Base-by-base conservation (phyloP, 2,113 vertebrate species). In the Pardalotus punctatus region DNA sequence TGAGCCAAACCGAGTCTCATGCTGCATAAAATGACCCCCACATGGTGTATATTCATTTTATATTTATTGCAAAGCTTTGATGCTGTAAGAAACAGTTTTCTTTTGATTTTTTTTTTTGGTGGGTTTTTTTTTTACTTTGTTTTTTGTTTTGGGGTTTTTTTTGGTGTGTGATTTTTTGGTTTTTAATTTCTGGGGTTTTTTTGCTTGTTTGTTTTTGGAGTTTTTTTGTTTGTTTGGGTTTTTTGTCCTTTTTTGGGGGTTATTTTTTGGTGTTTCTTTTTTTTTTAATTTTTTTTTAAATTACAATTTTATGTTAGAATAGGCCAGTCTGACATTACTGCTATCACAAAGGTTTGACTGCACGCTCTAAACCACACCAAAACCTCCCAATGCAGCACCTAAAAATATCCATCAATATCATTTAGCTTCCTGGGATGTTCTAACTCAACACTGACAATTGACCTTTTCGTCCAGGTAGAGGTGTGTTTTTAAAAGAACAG, bases 41-140 rank as follows among this genome's bases (percentile, higher is more conserved):
- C 1, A 2, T 5, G 7, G 4, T 10, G 43, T 9, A 25, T 23
- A 38, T 23, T 40, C 0, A 48, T 92, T 72, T 45, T 36, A 2
- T 28, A 22, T 20, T 18, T 64, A n/a, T 23, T 48, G 24, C 9
- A 43, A 60, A 76, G 16, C 0, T 76, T 87, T 70, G 60, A 29
- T 42, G 18, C 3, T 10, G 4, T 5, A 40, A 47, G 5, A 40
- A 72, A 31, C 5, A 2, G 12, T 40, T 29, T 22, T 45, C 3
- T 21, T 5, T 18, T 15, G n/a, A 5, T 23, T 17, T 6, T 5
- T 9, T 7, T 13, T 5, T 4, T 42, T 15, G 5, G 16, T 17
- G 13, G 24, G 19, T 11, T 42, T 14, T 36, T 24, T 23, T 17
- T 36, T 40, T 12, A 19, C n/a, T 58, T 7, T 13, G 40, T 1